Percentiles rank a stretch among this genome's conserved stretches.
phyloP scores from a whole-genome alignment of 2,797 vertebrate species.

The Pangasius krempfi region DNA sequence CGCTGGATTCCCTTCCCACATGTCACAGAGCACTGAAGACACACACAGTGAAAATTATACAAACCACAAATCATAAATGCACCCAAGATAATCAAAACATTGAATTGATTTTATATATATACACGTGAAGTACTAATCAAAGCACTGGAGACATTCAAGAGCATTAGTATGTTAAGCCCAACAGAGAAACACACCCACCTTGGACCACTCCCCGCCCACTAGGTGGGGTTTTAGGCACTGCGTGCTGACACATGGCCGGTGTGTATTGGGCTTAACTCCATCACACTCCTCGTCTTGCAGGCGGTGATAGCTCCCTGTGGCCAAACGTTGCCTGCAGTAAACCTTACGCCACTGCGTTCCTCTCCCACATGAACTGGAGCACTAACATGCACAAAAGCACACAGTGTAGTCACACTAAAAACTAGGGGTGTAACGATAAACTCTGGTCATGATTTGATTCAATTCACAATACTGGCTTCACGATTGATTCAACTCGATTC shows the following conservation, averaged over 20 bases:
- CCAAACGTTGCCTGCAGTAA: slow-evolving; percentile 85
- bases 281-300: slow-evolving; percentile 76
- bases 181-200: slow-evolving; percentile 68
- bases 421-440: background rate
- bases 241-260: slow-evolving; percentile 76
- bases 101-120: background rate
- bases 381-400: slow-evolving; percentile 69
- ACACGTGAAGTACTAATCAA: background rate
- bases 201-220: slow-evolving; percentile 82
- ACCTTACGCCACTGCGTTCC: slow-evolving; percentile 83
- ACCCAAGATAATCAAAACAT: background rate
- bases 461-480: background rate
- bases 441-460: background rate
- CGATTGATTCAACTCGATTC: background rate
- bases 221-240: slow-evolving; percentile 81
- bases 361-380: slow-evolving; percentile 84
- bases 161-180: background rate
- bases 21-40: slow-evolving; percentile 84
- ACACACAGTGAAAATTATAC: slow-evolving; percentile 1
- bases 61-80: background rate
- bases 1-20: slow-evolving; percentile 86
- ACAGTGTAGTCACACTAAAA: background rate
- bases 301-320: slow-evolving; percentile 81
- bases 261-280: slow-evolving; percentile 70
- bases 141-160: background rate